Evolutionary conservation across 2,888 invertebrate species (phyloP).

Genomic region (Pandemis cinnamomeana): DNA sequence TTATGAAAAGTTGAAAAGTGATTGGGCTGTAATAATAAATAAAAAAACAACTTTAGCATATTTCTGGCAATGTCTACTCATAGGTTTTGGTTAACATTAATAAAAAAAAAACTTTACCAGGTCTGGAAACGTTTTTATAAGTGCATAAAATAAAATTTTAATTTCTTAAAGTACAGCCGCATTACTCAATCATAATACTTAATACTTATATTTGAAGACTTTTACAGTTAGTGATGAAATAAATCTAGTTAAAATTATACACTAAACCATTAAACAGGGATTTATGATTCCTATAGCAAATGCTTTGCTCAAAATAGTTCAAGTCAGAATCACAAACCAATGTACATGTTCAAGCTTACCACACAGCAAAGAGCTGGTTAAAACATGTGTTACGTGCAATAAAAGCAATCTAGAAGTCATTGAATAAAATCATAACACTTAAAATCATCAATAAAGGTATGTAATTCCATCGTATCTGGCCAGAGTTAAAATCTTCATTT

Average conservation of each 20-base stretch:
- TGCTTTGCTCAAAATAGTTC: background rate
- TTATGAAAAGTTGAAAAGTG: background rate
- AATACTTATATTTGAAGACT: background rate
- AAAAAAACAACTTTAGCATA: background rate
- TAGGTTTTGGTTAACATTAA: background rate
- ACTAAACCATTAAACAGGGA: background rate
- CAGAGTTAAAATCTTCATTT: conserved; percentile 47
- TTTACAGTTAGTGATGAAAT: background rate
- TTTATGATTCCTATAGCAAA: background rate
- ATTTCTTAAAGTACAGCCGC: background rate
- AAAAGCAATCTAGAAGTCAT: background rate
- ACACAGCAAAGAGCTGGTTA: background rate
- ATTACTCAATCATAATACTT: background rate
- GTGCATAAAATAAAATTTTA: background rate
- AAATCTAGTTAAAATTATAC: background rate
- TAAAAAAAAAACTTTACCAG: background rate
- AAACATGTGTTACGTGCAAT: conserved; percentile 2
- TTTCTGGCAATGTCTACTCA: background rate
- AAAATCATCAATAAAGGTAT: conserved; percentile 3
- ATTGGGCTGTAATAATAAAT: background rate
- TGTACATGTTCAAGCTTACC: background rate
- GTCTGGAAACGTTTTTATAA: background rate
- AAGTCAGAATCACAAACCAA: background rate
- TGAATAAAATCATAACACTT: background rate
- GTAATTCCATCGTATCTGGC: background rate